A percentile compares a stretch with the other conserved stretches of the same genome.
These are phyloP conservation scores for Adoxophyes honmai DNA, from an alignment of 1,140 invertebrate species.

Conservation along the genomic window DNA sequence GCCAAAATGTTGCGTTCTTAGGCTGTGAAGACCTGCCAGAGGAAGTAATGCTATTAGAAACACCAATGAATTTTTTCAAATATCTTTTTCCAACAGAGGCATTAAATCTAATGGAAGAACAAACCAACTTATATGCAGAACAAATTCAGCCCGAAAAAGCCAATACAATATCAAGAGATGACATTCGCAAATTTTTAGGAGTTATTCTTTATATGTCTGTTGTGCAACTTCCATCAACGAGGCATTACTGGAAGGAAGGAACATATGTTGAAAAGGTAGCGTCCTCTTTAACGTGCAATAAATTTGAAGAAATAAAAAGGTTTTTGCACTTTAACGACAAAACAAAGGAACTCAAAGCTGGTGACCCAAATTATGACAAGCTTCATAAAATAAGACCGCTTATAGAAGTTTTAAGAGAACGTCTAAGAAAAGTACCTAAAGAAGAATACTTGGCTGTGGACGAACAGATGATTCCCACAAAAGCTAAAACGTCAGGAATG, in stretches of 20 bases:
- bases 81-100: constrained; percentile 28
- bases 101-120: constrained; percentile 25
- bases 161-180: background rate
- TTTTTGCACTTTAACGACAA: constrained; percentile 45
- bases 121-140: constrained; percentile 27
- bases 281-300: constrained; percentile 23
- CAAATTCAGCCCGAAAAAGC: constrained; percentile 24
- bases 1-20: background rate
- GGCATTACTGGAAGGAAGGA: constrained; percentile 22
- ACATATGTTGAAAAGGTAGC: constrained; percentile 27
- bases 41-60: constrained; percentile 15
- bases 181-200: constrained; percentile 16
- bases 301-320: constrained; percentile 29
- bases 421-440: constrained; percentile 21
- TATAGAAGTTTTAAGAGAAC: constrained; percentile 18
- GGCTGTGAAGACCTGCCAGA: background rate
- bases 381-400: constrained; percentile 36
- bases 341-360: constrained; percentile 47
- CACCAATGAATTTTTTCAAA: constrained; percentile 30
- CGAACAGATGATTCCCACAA: constrained; percentile 41
- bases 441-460: constrained; percentile 33
- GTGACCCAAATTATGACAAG: constrained; percentile 38
- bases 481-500: constrained; percentile 33
- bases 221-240: constrained; percentile 27
- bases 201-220: constrained; percentile 24